phyloP scores from a whole-genome alignment of 2,113 vertebrate species.

The Odontesthes bonariensis region DNA sequence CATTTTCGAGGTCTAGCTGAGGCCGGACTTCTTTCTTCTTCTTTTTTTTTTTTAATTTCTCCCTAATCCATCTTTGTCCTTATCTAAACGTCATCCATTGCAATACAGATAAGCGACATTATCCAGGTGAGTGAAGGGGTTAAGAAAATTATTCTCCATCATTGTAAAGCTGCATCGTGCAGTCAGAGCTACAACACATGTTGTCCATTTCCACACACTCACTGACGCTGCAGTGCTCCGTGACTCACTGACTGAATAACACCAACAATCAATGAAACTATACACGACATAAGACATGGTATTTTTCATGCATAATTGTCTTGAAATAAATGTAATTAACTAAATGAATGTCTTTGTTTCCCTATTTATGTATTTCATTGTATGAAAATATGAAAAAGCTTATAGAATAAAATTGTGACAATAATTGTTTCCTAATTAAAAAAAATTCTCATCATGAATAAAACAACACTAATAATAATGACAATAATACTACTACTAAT shows the following conservation, averaged over 20 bases:
- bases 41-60: background rate
- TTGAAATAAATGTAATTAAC: no score
- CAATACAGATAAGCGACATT: conserved; percentile 61
- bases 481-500: no score
- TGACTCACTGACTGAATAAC: background rate
- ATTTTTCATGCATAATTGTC: no score
- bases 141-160: conserved; percentile 66
- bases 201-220: conserved; percentile 84
- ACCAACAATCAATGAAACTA: no score
- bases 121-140: conserved; percentile 64
- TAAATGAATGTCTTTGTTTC: no score
- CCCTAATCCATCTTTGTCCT: conserved; percentile 34
- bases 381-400: no score
- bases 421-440: no score
- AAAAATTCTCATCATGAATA: no score
- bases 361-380: no score
- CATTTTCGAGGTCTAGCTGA: conserved; percentile 21
- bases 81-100: conserved; percentile 46
- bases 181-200: conserved; percentile 88
- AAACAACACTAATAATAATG: no score
- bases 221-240: conserved; percentile 38
- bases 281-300: no score
- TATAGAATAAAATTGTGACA: no score
- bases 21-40: background rate
- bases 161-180: conserved; percentile 36